phyloP scores from a whole-genome alignment of 2,888 invertebrate genomes.

The Temnothorax ravouxi region DNA sequence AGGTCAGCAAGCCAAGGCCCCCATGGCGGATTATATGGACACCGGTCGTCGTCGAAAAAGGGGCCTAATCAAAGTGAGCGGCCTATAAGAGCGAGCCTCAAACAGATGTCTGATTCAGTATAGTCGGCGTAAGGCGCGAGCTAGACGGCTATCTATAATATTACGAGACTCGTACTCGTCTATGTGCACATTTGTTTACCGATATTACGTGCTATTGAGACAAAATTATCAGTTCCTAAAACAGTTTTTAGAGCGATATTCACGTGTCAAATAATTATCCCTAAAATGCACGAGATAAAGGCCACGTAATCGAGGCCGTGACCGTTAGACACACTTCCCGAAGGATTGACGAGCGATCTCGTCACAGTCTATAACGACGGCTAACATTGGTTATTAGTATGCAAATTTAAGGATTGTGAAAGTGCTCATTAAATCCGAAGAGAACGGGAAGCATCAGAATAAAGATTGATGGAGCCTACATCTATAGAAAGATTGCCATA shows the following conservation, averaged over 20 bases:
- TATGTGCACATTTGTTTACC: not conserved
- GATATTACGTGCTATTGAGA: not conserved
- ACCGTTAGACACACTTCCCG: too few species aligned
- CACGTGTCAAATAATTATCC: not conserved
- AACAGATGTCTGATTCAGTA: slow-evolving; percentile 81
- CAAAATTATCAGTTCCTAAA: not conserved
- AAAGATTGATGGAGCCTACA: not conserved
- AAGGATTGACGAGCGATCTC: too few species aligned
- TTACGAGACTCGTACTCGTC: not conserved
- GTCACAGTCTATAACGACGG: too few species aligned
- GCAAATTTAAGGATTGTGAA: not conserved
- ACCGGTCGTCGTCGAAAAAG: slow-evolving; percentile 64
- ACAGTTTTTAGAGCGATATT: not conserved
- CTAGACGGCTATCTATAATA: not conserved
- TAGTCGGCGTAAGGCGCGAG: slow-evolving; percentile 59
- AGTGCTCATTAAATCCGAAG: not conserved
- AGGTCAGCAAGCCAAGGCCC: slow-evolving; percentile 61
- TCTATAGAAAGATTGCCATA: not conserved
- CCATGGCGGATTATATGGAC: not conserved
- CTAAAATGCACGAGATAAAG: not conserved
- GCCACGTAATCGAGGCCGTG: too few species aligned
- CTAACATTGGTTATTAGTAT: not conserved
- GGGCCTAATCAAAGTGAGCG: slow-evolving; percentile 77
- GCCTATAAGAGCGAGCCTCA: slow-evolving; percentile 81
- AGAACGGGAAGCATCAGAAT: not conserved